Percentiles rank a stretch among this genome's conserved stretches.
These are phyloP conservation scores for Schizopygopsis pylzovi DNA, from an alignment of 2,797 vertebrate species.

Conservation along the genomic window DNA sequence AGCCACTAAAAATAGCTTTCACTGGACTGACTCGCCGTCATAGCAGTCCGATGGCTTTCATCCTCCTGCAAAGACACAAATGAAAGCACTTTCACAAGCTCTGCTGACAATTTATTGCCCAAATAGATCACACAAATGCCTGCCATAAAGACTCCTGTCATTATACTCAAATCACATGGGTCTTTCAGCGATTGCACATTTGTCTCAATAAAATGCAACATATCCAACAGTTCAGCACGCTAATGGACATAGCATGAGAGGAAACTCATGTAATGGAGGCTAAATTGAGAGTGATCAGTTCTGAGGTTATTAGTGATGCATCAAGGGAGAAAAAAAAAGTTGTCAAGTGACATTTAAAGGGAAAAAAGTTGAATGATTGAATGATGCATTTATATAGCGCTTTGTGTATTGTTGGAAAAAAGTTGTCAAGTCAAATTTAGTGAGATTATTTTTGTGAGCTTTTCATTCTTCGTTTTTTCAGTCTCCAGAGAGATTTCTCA, in stretches of 20 bases:
- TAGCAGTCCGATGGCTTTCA: slow-evolving; percentile 61
- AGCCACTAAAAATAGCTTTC: slow-evolving; percentile 68
- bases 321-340: slow-evolving; percentile 6
- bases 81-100: slow-evolving; percentile 53
- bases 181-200: slow-evolving; percentile 57
- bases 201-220: slow-evolving; percentile 59
- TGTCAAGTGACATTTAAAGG: background rate
- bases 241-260: slow-evolving; percentile 39
- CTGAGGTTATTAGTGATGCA: slow-evolving; percentile 37
- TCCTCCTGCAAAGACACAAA: slow-evolving; percentile 60
- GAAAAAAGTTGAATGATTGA: background rate
- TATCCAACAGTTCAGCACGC: slow-evolving; percentile 35
- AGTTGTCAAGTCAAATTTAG: slow-evolving; percentile 4
- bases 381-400: too few species aligned
- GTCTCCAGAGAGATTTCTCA: background rate
- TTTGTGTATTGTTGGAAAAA: background rate
- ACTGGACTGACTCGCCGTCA: slow-evolving; percentile 62
- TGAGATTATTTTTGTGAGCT: background rate
- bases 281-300: slow-evolving; percentile 46
- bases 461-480: slow-evolving; percentile 16
- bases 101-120: slow-evolving; percentile 53
- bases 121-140: slow-evolving; percentile 64
- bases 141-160: slow-evolving; percentile 56
- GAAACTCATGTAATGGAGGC: slow-evolving; percentile 41
- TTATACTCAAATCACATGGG: slow-evolving; percentile 51